Evolutionary conservation across 2,113 vertebrate genomes (phyloP).

Genomic region (Crotalus viridis): DNA sequence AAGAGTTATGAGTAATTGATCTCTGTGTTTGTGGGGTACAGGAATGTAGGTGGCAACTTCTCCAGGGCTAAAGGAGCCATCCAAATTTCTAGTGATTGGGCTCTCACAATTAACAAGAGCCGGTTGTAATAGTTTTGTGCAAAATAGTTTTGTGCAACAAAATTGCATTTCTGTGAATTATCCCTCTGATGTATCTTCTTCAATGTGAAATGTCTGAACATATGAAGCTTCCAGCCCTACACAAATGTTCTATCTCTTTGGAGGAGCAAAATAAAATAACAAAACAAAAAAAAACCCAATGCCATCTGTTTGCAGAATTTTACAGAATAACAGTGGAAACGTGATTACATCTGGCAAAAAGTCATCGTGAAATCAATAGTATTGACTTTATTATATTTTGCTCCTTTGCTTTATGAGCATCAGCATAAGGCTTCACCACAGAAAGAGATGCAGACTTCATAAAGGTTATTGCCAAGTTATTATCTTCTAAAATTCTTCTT

Average conservation of each 20-base stretch:
- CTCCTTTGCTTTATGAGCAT: background rate
- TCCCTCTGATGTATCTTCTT: background rate
- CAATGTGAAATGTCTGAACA: background rate
- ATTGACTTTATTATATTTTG: background rate
- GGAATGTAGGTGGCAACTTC: background rate
- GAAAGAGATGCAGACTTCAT: background rate
- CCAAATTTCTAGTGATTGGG: background rate
- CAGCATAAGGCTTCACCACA: background rate
- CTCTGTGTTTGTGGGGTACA: background rate
- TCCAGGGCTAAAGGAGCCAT: background rate
- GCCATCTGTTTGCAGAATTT: background rate
- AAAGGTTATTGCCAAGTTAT: slow-evolving; percentile 5
- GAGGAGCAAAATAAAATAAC: background rate
- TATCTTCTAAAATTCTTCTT: background rate
- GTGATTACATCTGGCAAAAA: background rate
- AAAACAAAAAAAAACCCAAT: background rate
- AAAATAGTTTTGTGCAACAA: background rate
- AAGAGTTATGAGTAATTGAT: background rate
- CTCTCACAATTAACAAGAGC: no score
- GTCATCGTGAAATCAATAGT: background rate
- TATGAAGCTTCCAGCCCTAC: background rate
- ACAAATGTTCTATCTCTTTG: background rate
- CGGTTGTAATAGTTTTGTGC: no score
- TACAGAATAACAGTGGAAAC: background rate
- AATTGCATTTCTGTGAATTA: background rate